Base-by-base conservation (phyloP, 2,888 invertebrate species). In the Andrena bicolor region DNA sequence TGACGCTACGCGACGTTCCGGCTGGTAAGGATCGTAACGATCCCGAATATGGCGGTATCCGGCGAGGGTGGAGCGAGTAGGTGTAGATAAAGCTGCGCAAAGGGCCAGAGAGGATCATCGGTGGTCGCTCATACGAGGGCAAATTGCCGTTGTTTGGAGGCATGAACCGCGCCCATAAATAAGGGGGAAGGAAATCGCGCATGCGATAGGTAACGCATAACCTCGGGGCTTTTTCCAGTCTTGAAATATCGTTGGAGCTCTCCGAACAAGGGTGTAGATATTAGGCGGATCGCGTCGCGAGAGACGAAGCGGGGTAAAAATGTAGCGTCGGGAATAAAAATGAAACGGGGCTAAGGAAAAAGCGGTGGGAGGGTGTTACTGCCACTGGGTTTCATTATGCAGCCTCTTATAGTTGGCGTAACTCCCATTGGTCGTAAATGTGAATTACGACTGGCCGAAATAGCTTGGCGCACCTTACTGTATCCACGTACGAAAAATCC, bases 371-470 rank as follows among this genome's bases (percentile, higher is more conserved):
- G 63, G 80, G 85, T 83, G 85, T 83, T 88, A 86, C 87, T 84
- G 84, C 89, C 85, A 87, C 89, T 83, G 88, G 85, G 86, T 91
- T 92, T 92, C 92, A 92, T 92, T 92, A 92, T 92, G 90, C 92
- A 91, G 90, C 91, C 91, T 91, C 92, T 92, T 92, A 92, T 88
- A 91, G 88, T 92, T 92, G 91, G 92, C 91, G 89, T 91, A 91
- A 92, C 91, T 91, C 91, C 92, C 91, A 91, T 90, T 88, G 91
- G 86, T 92, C 91, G 90, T 92, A 92, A 91, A 92, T 92, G 91
- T 92, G 91, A 92, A 89, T 92, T 92, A 92, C 89, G 88, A 81
- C 87, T 90, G 86, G 86, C 86, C 91, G 90, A 92, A 92, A 91
- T 91, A 91, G 91, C 91, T 86, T 84, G 83, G 88, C 88, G 88